Conservation (phyloP, 2,888 invertebrate species). For the Sceliomorpha sp. region DNA sequence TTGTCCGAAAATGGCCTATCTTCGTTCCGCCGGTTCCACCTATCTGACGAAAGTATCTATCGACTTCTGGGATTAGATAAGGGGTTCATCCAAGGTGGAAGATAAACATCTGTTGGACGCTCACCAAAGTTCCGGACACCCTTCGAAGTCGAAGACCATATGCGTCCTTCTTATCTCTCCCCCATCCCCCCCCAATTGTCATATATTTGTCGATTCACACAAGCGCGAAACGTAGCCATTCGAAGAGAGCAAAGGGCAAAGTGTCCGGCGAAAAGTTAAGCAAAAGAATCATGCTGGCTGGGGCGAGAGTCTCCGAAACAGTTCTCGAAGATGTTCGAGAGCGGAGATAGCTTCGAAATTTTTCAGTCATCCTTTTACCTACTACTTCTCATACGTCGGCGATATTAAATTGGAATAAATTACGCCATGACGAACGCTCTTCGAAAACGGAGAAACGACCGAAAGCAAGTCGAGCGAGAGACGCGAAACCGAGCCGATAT, state of each 20-base stretch:
- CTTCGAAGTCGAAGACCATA: conserved; percentile 67
- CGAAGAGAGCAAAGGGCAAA: conserved; percentile 23
- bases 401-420: no score
- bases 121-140: conserved; percentile 60
- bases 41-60: conserved; percentile 70
- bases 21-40: conserved; percentile 59
- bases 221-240: conserved; percentile 44
- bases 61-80: conserved; percentile 71
- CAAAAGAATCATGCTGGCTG: conserved; percentile 79
- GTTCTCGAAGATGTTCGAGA: no score
- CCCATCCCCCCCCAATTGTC: conserved; percentile 48
- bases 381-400: no score
- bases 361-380: no score
- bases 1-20: conserved; percentile 58
- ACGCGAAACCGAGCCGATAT: conserved; percentile 35
- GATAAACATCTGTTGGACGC: conserved; percentile 68
- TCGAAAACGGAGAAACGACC: conserved; percentile 8
- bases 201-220: conserved; percentile 29
- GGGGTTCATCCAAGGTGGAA: conserved; percentile 62
- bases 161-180: conserved; percentile 67
- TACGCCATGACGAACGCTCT: not conserved
- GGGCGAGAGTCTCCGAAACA: conserved; percentile 57
- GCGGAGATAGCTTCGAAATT: not conserved
- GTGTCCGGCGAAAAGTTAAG: conserved; percentile 70
- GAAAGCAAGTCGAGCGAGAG: conserved; percentile 17